phyloP scores from a whole-genome alignment of 1,140 invertebrate species.

The Chionoecetes opilio region DNA sequence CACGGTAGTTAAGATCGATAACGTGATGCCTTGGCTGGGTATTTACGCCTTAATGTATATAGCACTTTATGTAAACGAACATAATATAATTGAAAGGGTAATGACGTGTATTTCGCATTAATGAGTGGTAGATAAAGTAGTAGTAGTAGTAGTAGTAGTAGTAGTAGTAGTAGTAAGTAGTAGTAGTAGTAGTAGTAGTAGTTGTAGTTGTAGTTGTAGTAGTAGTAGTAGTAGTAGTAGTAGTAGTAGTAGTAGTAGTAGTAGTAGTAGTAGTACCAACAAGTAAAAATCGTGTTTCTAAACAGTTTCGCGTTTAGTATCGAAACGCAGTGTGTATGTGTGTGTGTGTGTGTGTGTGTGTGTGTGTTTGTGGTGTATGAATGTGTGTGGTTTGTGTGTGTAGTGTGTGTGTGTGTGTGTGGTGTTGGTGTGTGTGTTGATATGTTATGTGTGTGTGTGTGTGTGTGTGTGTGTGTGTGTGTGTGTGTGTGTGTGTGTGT shows the following conservation, averaged over 20 bases:
- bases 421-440: not conserved
- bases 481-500: not conserved
- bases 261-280: not conserved
- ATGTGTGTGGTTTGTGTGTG: not conserved
- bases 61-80: not conserved
- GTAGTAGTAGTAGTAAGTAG: constrained; percentile 28
- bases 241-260: constrained; percentile 30
- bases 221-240: constrained; percentile 1
- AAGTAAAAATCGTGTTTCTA: not conserved
- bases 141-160: constrained; percentile 29
- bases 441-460: no score
- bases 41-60: not conserved
- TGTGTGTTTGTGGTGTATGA: not conserved
- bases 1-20: not conserved
- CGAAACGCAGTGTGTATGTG: no score
- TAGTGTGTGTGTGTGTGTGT: not conserved
- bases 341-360: no score
- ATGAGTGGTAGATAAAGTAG: not conserved
- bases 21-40: not conserved
- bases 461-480: no score
- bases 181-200: constrained; percentile 29
- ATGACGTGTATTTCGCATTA: not conserved
- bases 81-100: not conserved
- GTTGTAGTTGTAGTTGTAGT: constrained; percentile 14
- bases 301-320: not conserved